Evolutionary conservation across 2,113 vertebrate species (phyloP), one percentile per base, ranked within the genome.

Genomic region (Pseudonaja textilis): DNA sequence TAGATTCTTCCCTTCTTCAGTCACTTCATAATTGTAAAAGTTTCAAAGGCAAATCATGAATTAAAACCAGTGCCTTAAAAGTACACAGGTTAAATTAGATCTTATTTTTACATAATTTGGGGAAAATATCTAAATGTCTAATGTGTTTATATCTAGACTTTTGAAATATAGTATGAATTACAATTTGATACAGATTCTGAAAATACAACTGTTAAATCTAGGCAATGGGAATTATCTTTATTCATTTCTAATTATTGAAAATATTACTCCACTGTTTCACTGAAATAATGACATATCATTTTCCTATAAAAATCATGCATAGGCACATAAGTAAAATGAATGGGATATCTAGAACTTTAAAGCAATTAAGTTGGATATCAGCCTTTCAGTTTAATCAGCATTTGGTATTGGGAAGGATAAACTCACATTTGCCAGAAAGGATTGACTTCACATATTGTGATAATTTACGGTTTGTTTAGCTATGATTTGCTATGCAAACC

Each of bases 391-490:
- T 88, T 89, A n/a, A 93, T 64, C 3, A 0, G 64, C 55, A 93
- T 85, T 45, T 93, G 86, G 18, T 1, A 34, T 25, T 85, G 85
- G 26, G 87, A 88, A 90, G 25, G n/a, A 47, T 89, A 7, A 96
- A 93, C 91, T 42, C 34, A 81, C 34, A 42, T 42, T 42, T 81
- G 18, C 74, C 74, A 81, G 74, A 81, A 81, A 22, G 18, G 74
- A 42, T 81, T 42, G 34, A 42, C 34, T 42, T 81, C 34, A 81
- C 7, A 42, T 42, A 81, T 42, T 81, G 18, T 81, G 74, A 42
- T 42, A 81, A 42, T 42, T 81, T 81, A 81, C 0, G 18, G 34
- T 39, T 81, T 81, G 74, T 18, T 81, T 42, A 81, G 34, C 74
- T 39, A 81, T 81, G 74, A 81, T 81, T 81, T 42, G 34, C 34